Conservation (phyloP, 2,888 invertebrate genomes). For the Elysia crispata region DNA sequence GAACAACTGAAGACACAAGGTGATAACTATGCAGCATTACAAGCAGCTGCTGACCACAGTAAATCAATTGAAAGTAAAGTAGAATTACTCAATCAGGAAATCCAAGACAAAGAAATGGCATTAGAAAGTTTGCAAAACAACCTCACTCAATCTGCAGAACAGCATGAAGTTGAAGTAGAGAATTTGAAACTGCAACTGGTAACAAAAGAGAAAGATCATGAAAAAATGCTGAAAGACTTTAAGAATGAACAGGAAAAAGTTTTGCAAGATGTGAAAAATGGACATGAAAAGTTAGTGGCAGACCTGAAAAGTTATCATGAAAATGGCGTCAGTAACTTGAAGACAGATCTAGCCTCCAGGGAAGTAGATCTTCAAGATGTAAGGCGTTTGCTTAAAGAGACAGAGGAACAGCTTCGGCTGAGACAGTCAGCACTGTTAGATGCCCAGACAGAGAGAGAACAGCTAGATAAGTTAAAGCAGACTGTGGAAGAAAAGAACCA, state of each 20-base stretch:
- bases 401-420: constrained; percentile 30
- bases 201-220: constrained; percentile 4
- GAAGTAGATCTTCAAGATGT: constrained; percentile 23
- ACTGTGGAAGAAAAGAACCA: constrained; percentile 69
- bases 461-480: constrained; percentile 63
- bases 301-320: no score
- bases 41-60: constrained; percentile 45
- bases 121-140: constrained; percentile 59
- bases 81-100: constrained; percentile 54
- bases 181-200: constrained; percentile 52
- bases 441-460: constrained; percentile 79
- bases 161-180: constrained; percentile 63
- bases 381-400: constrained; percentile 46
- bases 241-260: no score
- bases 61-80: constrained; percentile 59
- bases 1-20: constrained; percentile 53
- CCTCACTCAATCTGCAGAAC: constrained; percentile 60
- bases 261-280: no score
- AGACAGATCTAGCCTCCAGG: background rate
- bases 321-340: no score
- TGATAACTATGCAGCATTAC: constrained; percentile 53
- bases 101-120: constrained; percentile 49
- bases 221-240: no score
- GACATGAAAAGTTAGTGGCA: no score
- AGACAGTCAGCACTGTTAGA: constrained; percentile 50